Evolutionary conservation across 2,888 invertebrate genomes (phyloP), one percentile per base, ranked within the genome.

Genomic region (Cenopis cana): DNA sequence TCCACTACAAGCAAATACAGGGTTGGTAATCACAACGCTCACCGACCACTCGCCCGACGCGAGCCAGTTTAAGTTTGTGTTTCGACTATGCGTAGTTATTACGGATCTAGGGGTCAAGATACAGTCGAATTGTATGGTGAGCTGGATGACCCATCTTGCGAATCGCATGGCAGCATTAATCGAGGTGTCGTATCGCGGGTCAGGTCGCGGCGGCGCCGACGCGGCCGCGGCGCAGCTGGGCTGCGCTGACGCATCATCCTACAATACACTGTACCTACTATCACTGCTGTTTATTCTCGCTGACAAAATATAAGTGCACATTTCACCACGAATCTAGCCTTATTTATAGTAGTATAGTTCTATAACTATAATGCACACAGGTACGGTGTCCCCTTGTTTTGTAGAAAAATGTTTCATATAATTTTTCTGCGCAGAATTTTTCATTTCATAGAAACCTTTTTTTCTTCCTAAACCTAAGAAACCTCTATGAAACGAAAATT

Each of bases 141-240:
- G n/a, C 6, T 46, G n/a, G 46, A n/a, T 6, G 24, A 24, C 24
- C 24, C 8, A n/a, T n/a, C 46, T 46, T 46, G 46, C n/a, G 46
- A 46, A 46, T 46, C 46, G 46, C n/a, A 5, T 33, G n/a, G 46
- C 46, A 55, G 62, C 33, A 64, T 50, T 50, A 36, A 24, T 62
- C 49, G 55, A 24, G 36, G 62, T 60, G 18, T 38, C 62, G 49
- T 67, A 61, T 50, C 71, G 68, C 50, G 66, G 73, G 74, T 74
- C 72, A 69, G 74, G 74, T 72, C 74, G 69, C 49, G 56, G 55
- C 72, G 74, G 75, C 75, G 75, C 75, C 75, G 65, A 59, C 69
- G 59, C 57, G 73, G 20, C 74, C 73, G 67, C 68, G 38, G 46
- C 73, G 68, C 75, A 74, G 75, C 73, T 76, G 76, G 69, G 56